phyloP scores from a whole-genome alignment of 2,888 invertebrate species.

The Pyrgus malvae region DNA sequence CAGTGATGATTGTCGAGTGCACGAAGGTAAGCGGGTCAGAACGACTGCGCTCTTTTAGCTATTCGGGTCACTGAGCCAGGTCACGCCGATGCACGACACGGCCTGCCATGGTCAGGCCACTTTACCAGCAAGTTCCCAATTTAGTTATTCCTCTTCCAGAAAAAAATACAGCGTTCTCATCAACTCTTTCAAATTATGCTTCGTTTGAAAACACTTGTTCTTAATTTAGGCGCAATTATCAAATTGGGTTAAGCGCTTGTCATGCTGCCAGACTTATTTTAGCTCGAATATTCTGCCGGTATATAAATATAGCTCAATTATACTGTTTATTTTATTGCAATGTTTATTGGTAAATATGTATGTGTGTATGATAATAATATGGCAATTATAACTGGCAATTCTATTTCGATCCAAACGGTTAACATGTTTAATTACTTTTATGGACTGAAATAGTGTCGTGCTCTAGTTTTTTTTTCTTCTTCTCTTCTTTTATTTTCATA shows the following conservation, averaged over 20 bases:
- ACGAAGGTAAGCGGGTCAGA: slow-evolving; percentile 29
- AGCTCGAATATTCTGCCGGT: slow-evolving; percentile 6
- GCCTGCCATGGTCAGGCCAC: slow-evolving; percentile 53
- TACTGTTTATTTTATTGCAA: neutral
- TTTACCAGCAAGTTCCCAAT: no score
- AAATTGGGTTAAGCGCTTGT: slow-evolving; percentile 26
- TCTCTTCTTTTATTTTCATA: no score
- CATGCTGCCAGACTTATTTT: slow-evolving; percentile 22
- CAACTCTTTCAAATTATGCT: no score
- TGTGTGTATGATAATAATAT: no score
- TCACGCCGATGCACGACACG: slow-evolving; percentile 8
- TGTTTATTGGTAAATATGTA: neutral
- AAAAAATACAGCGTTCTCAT: no score
- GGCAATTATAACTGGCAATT: no score
- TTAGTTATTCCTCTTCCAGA: no score
- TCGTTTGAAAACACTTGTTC: slow-evolving; percentile 16
- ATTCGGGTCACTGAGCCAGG: slow-evolving; percentile 69
- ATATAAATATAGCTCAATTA: neutral
- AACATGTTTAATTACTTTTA: no score
- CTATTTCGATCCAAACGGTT: no score
- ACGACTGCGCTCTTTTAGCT: slow-evolving; percentile 29
- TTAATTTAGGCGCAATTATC: slow-evolving; percentile 18
- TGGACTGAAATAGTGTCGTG: no score
- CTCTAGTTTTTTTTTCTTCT: no score
- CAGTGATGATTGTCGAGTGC: slow-evolving; percentile 9